Evolutionary conservation across 2,113 vertebrate genomes (phyloP).

Genomic region (Arizona elegans): DNA sequence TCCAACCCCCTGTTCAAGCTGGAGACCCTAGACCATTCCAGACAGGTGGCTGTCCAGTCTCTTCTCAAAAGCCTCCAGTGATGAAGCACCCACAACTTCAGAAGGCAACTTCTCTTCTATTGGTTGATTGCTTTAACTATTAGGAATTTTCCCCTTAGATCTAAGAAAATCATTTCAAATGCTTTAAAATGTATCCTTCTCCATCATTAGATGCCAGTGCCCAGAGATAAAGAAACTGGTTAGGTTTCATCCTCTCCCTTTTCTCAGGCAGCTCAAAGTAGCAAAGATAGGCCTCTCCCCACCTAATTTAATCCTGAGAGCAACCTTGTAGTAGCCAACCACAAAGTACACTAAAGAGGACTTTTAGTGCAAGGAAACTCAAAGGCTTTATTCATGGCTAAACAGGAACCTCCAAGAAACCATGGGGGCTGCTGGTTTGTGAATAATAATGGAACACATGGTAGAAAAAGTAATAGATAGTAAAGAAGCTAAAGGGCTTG

Average conservation of each 20-base stretch:
- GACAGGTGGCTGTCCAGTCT: not conserved
- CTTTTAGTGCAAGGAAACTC: not conserved
- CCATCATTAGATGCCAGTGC: not conserved
- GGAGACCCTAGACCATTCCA: not conserved
- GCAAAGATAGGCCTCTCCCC: not conserved
- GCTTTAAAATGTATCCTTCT: rapidly evolving
- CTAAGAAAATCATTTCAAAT: too few relatives aligned
- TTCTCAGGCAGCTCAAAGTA: not conserved
- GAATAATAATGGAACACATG: not conserved
- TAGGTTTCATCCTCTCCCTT: not conserved
- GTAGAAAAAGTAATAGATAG: not conserved
- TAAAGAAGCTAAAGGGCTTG: not conserved
- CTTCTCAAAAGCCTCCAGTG: not conserved
- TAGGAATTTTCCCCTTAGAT: too few relatives aligned
- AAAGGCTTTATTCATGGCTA: not conserved
- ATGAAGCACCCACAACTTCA: not conserved
- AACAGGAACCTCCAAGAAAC: not conserved
- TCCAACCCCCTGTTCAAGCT: too few relatives aligned
- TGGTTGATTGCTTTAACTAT: not conserved
- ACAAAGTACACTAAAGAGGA: not conserved
- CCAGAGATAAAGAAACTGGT: not conserved
- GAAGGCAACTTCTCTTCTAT: not conserved
- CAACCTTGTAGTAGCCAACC: not conserved
- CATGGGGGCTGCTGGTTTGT: not conserved
- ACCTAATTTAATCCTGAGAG: not conserved